A percentile compares a stretch with the other conserved stretches of the same genome.
phyloP scores from a whole-genome alignment of 2,113 vertebrate species.

The Procavia capensis region DNA sequence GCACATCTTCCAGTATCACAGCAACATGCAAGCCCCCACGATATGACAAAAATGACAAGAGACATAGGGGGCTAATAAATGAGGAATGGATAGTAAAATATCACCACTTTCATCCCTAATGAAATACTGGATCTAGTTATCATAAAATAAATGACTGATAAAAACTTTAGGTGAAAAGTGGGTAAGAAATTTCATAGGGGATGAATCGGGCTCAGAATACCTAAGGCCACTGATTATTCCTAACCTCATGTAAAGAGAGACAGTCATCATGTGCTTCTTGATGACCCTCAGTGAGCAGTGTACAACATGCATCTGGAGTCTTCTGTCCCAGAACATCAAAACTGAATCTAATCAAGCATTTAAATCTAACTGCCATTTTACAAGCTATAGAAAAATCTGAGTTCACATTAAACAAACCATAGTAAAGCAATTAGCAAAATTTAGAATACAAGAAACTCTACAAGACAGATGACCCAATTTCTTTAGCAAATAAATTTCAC shows the following conservation, averaged over 20 bases:
- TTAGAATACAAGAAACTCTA: neutral
- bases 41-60: no score
- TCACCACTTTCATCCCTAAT: neutral
- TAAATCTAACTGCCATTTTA: neutral
- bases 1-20: no score
- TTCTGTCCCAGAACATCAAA: neutral
- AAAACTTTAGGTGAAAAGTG: constrained; percentile 7
- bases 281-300: neutral
- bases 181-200: neutral
- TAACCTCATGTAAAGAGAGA: neutral
- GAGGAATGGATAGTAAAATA: constrained; percentile 15
- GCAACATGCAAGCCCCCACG: no score
- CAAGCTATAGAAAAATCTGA: neutral
- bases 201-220: neutral
- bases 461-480: neutral
- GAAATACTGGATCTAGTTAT: neutral
- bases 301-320: neutral
- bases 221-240: neutral
- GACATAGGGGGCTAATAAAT: neutral
- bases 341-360: neutral
- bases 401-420: neutral
- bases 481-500: neutral
- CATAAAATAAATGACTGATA: neutral
- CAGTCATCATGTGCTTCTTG: neutral
- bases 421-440: neutral